A percentile compares a stretch with the other conserved stretches of the same genome.
These are phyloP conservation scores for Cinclus mexicanus DNA, from an alignment of 2,113 vertebrate species.

Conservation along the genomic window DNA sequence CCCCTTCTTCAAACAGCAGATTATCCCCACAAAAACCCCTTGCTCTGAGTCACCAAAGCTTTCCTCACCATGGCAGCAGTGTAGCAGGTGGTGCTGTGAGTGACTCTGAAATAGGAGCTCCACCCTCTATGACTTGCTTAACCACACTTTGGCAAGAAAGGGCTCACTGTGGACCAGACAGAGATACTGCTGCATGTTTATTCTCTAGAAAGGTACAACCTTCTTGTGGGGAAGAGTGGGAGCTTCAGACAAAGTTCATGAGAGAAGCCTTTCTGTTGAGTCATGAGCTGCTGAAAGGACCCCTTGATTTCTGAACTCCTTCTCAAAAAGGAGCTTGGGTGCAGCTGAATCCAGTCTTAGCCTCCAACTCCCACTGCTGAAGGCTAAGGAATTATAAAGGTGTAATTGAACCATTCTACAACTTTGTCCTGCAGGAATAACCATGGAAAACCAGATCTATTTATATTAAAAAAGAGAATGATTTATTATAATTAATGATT, in stretches of 20 bases:
- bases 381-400: neutral
- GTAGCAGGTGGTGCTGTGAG: neutral
- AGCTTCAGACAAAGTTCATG: neutral
- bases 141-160: neutral
- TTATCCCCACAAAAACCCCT: neutral
- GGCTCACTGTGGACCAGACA: neutral
- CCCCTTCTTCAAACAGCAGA: neutral
- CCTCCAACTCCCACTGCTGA: neutral
- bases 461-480: fast-evolving
- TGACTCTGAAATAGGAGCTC: neutral
- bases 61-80: neutral
- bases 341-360: neutral
- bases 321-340: neutral
- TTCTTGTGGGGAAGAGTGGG: neutral
- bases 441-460: neutral
- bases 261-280: neutral
- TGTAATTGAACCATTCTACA: neutral
- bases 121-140: neutral
- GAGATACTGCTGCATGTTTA: neutral
- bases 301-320: neutral
- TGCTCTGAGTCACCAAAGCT: neutral
- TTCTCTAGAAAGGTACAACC: neutral
- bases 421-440: neutral
- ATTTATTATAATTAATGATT: neutral
- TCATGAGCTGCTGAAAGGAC: neutral